Percentiles rank a stretch among this genome's conserved stretches.
Evolutionary conservation across 1,140 invertebrate genomes (phyloP).

Genomic region (Euura lappo): DNA sequence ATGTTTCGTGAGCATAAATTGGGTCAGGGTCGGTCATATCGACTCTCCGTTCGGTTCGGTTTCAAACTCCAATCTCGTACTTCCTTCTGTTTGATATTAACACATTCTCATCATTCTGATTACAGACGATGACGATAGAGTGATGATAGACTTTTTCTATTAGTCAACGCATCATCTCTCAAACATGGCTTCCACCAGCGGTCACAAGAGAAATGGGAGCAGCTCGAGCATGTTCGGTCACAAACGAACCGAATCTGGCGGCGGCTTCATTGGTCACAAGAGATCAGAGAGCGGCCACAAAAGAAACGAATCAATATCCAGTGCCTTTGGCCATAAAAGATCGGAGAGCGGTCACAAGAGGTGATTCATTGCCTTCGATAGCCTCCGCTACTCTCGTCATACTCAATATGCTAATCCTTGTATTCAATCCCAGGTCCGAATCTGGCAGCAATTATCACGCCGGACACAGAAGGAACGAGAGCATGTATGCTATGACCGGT

Average conservation of each 20-base stretch:
- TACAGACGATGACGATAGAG: neutral
- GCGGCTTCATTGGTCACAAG: slow-evolving; percentile 53
- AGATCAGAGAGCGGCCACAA: slow-evolving; percentile 52
- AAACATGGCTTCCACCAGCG: slow-evolving; percentile 50
- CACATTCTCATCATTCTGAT: neutral
- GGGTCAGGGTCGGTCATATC: neutral
- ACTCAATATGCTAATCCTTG: neutral
- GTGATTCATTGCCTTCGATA: neutral
- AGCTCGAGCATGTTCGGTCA: slow-evolving; percentile 56
- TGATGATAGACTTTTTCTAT: neutral
- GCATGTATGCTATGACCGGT: slow-evolving; percentile 87
- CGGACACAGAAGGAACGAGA: slow-evolving; percentile 76
- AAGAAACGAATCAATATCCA: slow-evolving; percentile 57
- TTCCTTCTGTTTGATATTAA: neutral
- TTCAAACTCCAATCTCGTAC: neutral
- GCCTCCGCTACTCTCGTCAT: too few relatives aligned
- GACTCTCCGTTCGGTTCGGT: neutral
- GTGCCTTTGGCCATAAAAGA: slow-evolving; percentile 56
- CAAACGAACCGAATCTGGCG: slow-evolving; percentile 50
- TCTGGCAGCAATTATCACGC: slow-evolving; percentile 57
- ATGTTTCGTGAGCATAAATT: neutral
- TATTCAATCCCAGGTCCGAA: slow-evolving; percentile 44
- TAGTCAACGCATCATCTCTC: neutral
- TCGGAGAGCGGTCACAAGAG: slow-evolving; percentile 53
- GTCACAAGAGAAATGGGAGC: slow-evolving; percentile 55